A percentile compares a stretch with the other conserved stretches of the same genome.
Conservation (phyloP, 64 coral and sea anemone species). For the Astreopora myriophthalma region DNA sequence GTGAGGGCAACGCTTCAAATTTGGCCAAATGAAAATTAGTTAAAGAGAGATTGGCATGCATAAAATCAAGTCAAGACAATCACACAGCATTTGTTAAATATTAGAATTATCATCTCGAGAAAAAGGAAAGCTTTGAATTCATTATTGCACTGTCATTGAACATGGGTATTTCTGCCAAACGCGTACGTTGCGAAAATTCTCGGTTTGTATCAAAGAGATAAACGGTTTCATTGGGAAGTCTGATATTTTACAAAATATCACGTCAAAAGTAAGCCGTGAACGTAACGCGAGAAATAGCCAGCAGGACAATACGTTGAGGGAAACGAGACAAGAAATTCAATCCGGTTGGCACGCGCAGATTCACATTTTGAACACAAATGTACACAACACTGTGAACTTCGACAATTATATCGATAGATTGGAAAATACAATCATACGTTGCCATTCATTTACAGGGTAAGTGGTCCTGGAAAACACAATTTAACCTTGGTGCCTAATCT, state of each 20-base stretch:
- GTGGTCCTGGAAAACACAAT: not conserved
- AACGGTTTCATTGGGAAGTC: no score
- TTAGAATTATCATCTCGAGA: not conserved
- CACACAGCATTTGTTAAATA: conserved; percentile 4
- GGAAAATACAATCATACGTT: not conserved
- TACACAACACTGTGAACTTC: conserved; percentile 1
- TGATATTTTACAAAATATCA: no score
- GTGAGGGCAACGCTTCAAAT: not conserved
- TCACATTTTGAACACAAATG: not conserved
- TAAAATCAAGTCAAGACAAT: not conserved
- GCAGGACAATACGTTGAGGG: not conserved
- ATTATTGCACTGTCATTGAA: no score
- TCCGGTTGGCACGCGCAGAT: not conserved
- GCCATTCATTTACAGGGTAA: not conserved
- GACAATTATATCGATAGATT: conserved; percentile 26
- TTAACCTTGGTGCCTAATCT: not conserved
- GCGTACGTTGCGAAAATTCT: no score
- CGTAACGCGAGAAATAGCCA: not conserved
- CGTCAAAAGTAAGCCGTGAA: no score
- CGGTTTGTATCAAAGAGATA: no score
- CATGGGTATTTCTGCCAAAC: no score
- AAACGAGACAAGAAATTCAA: not conserved
- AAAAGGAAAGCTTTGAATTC: not conserved
- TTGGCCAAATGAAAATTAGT: not conserved
- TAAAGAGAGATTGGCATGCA: not conserved